A percentile compares a stretch with the other conserved stretches of the same genome.
Conservation (phyloP, 1,140 invertebrate genomes). For the Rhynchophorus ferrugineus region DNA sequence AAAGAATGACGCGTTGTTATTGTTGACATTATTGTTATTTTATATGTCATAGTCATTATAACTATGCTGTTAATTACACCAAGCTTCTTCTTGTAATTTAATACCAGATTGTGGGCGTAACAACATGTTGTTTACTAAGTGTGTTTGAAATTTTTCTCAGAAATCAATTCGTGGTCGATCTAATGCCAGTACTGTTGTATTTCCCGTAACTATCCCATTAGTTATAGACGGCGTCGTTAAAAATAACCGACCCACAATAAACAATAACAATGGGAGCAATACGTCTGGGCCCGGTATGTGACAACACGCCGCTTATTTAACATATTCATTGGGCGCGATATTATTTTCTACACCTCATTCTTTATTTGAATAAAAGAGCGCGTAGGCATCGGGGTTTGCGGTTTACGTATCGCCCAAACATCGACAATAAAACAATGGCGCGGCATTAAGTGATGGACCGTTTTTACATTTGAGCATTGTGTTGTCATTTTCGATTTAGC, state of each 20-base stretch:
- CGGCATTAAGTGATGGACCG: neutral
- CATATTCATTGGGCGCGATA: neutral
- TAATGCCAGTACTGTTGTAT: no score
- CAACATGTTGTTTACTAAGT: no score
- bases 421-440: neutral
- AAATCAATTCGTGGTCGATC: no score
- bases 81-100: no score
- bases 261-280: neutral
- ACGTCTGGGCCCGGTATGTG: neutral
- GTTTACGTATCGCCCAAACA: neutral
- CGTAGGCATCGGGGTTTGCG: neutral
- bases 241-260: neutral
- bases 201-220: no score
- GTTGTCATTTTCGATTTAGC: neutral
- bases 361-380: neutral
- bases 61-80: no score
- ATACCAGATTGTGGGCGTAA: no score
- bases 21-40: no score
- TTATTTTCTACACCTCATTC: neutral
- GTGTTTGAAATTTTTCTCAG: no score
- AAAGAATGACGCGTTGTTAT: no score
- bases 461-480: constrained; percentile 1
- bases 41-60: no score
- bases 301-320: neutral
- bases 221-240: neutral